Base-by-base conservation (phyloP, 2,888 invertebrate species). In the Tineola bisselliella region DNA sequence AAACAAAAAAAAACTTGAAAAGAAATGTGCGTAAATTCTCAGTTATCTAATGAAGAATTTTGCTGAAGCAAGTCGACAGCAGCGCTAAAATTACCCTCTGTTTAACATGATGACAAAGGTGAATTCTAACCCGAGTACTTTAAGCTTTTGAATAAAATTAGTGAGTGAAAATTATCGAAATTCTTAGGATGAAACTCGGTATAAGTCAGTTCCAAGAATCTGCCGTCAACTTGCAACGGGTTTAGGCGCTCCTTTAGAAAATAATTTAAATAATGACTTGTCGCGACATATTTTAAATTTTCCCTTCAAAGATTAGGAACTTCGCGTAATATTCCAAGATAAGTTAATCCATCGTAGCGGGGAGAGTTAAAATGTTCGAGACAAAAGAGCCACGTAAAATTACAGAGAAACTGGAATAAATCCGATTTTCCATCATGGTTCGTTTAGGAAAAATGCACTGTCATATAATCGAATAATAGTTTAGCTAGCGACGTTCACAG, bases 61-160 rank as follows among this genome's bases (percentile, higher is more conserved):
- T 3, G 15, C 38, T 38, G 11, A 38, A 38, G 10, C 38, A 54
- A n/a, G 2, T 54, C 18, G 25, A 54, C 25, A 54, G 17, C 10
- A 54, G 12, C 19, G 17, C 25, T 18, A 54, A 54, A 54, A 54
- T 54, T 54, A 54, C 25, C 25, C 54, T 25, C 54, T 54, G 25
- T 54, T 54, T 19, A 71, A 68, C 64, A 64, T 67, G 65, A 67
- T 68, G 68, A 69, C 69, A 71, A 70, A 70, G 71, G 68, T 66
- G 68, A 66, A 70, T 70, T 68, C 69, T 65, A 66, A 61, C 58
- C 19, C 25, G 4, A 25, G n/a, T 54, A n/a, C 54, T 18, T 54
- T 54, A 18, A 54, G 54, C 19, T 18, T 48, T 48, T 25, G 54
- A 25, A 54, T 54, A 54, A 54, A 54, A 54, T 54, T 54, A 19